phyloP scores from a whole-genome alignment of 1,140 invertebrate species.

The Cydia splendana region DNA sequence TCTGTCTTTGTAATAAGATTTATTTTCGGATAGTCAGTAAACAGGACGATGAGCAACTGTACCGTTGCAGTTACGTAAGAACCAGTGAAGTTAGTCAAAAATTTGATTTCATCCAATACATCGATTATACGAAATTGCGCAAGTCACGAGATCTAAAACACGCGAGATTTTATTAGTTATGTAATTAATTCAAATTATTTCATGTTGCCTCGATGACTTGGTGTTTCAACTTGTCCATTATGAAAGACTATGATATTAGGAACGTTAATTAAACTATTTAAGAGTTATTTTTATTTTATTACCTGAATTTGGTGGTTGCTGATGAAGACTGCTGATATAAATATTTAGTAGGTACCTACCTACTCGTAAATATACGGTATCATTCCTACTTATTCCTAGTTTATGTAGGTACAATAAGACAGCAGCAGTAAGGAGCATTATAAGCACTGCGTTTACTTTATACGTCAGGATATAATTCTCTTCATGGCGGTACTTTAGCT shows the following conservation, averaged over 20 bases:
- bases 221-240: not conserved
- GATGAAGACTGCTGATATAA: not conserved
- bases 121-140: conserved; percentile 34
- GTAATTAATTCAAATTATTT: conserved; percentile 25
- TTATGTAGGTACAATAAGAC: too few relatives aligned
- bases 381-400: too few relatives aligned
- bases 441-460: not conserved
- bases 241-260: not conserved
- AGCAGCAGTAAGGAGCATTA: too few relatives aligned
- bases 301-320: not conserved
- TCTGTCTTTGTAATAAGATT: too few relatives aligned
- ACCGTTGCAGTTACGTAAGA: conserved; percentile 36
- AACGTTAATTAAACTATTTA: not conserved
- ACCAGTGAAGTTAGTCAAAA: conserved; percentile 26
- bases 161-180: conserved; percentile 27
- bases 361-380: not conserved
- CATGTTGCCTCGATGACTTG: not conserved
- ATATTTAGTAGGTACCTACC: not conserved
- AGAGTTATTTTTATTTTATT: not conserved
- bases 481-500: not conserved
- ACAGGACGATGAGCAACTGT: not conserved
- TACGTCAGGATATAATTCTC: not conserved
- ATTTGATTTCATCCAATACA: conserved; percentile 32
- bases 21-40: too few relatives aligned
- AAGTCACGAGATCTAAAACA: conserved; percentile 40